These are phyloP conservation scores for Etia nguti DNA, from an alignment of 2,113 vertebrate genomes.

Conservation along the genomic window DNA sequence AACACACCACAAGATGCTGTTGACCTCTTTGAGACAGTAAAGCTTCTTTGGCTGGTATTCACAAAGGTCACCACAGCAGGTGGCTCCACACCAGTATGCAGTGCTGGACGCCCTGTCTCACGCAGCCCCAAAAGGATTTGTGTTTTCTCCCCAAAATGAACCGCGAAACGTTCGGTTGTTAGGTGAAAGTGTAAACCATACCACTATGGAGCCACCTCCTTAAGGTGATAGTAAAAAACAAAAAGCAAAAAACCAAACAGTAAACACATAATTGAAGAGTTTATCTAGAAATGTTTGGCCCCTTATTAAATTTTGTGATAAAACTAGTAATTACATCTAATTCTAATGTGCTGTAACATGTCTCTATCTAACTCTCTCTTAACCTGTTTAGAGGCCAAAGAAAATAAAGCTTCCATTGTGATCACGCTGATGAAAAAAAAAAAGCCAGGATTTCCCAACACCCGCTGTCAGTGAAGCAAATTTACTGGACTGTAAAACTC, in stretches of 20 bases:
- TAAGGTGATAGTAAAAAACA: background rate
- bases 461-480: background rate
- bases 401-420: background rate
- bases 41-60: too few species aligned
- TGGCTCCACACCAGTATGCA: background rate
- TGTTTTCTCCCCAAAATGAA: background rate
- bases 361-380: background rate
- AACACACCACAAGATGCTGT: background rate
- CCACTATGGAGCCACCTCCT: background rate
- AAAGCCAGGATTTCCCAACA: slow-evolving; percentile 4
- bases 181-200: background rate
- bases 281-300: background rate
- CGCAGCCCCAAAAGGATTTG: background rate
- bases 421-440: background rate
- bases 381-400: background rate
- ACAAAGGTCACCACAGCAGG: background rate
- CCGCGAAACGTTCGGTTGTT: fast-evolving
- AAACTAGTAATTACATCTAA: background rate
- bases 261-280: background rate
- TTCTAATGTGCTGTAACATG: background rate
- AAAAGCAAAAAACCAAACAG: background rate
- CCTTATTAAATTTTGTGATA: fast-evolving
- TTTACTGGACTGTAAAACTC: background rate
- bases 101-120: background rate
- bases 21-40: background rate